These are phyloP conservation scores for Saccopteryx bilineata DNA, from an alignment of 2,113 vertebrate genomes.

Conservation along the genomic window DNA sequence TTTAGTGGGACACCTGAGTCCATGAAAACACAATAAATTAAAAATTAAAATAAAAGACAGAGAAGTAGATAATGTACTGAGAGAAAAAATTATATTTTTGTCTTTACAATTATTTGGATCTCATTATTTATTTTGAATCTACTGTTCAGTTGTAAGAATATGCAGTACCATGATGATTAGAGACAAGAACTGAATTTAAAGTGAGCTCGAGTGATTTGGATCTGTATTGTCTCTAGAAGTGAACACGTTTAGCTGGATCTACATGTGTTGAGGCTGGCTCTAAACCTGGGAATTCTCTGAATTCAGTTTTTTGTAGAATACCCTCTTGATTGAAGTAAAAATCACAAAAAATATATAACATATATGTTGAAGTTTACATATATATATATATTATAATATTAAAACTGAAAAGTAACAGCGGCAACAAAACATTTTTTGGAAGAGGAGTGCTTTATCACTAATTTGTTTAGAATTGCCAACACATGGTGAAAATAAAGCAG, in stretches of 20 bases:
- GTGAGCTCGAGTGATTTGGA: background rate
- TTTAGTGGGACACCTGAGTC: no score
- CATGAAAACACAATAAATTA: no score
- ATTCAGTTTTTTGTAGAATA: conserved; percentile 42
- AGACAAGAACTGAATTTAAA: background rate
- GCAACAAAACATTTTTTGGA: conserved; percentile 12
- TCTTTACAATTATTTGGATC: conserved; percentile 18
- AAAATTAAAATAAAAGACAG: no score
- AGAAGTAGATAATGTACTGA: no score
- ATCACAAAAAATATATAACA: background rate
- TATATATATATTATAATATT: conserved; percentile 6
- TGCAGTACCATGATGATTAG: background rate
- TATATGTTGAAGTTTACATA: conserved; percentile 4
- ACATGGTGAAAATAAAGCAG: conserved; percentile 21
- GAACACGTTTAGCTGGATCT: background rate
- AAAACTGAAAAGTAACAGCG: conserved; percentile 29
- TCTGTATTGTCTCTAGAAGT: conserved; percentile 40
- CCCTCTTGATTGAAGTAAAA: background rate
- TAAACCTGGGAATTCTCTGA: background rate
- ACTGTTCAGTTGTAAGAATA: background rate
- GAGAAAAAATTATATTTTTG: background rate
- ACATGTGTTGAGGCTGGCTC: background rate
- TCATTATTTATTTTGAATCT: conserved; percentile 32
- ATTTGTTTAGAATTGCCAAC: background rate
- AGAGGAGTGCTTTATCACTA: background rate